Percentiles rank a stretch among this genome's conserved stretches.
phyloP scores from a whole-genome alignment of 2,113 vertebrate species.

The Callionymus lyra region DNA sequence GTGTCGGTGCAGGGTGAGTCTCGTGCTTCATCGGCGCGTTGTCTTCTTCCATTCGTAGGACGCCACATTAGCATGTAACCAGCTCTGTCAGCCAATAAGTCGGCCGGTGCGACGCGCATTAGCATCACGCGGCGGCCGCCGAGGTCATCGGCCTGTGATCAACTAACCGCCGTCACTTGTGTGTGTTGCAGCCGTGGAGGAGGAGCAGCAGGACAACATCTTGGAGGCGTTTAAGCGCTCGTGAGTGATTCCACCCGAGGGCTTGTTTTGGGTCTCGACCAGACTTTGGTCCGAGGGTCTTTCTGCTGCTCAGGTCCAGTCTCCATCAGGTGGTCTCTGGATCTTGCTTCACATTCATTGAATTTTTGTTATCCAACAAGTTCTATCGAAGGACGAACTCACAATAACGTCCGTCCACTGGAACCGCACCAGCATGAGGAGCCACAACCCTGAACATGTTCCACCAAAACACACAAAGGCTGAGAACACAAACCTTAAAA shows the following conservation, averaged over 20 bases:
- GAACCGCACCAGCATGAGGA: no score
- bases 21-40: constrained; percentile 37
- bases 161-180: constrained; percentile 26
- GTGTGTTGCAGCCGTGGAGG: constrained; percentile 60
- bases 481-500: no score
- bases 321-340: not conserved
- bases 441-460: no score
- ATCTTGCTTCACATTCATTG: no score
- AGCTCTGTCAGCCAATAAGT: constrained; percentile 53
- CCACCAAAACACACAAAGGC: no score
- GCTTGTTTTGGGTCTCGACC: constrained; percentile 39
- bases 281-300: constrained; percentile 21
- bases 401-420: no score
- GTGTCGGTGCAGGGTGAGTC: constrained; percentile 73
- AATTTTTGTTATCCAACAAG: no score
- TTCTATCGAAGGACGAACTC: no score
- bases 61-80: constrained; percentile 26
- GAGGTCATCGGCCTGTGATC: constrained; percentile 44
- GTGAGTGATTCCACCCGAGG: constrained; percentile 66
- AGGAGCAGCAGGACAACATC: constrained; percentile 62
- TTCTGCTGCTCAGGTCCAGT: constrained; percentile 17
- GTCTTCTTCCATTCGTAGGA: constrained; percentile 44
- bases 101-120: constrained; percentile 35
- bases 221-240: constrained; percentile 76
- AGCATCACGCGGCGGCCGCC: constrained; percentile 37